Conservation (phyloP, 2,797 vertebrate genomes). For the Diglossa cyanea region DNA sequence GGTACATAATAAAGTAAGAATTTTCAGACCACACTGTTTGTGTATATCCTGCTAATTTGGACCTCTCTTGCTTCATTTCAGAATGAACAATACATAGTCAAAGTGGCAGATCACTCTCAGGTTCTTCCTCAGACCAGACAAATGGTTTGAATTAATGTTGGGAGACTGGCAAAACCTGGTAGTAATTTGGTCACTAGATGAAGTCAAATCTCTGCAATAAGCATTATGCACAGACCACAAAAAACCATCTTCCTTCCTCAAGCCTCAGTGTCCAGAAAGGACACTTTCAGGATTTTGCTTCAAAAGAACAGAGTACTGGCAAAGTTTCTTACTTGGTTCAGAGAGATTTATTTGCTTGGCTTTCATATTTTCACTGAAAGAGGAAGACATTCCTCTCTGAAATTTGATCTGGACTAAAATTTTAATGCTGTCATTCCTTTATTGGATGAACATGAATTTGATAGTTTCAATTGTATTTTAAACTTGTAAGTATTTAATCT, state of each 20-base stretch:
- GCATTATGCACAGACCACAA: not conserved
- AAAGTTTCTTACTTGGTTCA: not conserved
- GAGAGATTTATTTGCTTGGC: not conserved
- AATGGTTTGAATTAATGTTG: not conserved
- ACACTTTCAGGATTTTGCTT: not conserved
- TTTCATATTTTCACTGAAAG: not conserved
- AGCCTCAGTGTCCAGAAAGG: not conserved
- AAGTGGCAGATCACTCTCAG: not conserved
- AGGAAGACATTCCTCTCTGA: not conserved
- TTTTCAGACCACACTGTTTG: not conserved
- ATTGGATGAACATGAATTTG: not conserved
- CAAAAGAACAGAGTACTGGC: not conserved
- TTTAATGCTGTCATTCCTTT: not conserved
- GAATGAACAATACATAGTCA: not conserved
- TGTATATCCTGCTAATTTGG: not conserved
- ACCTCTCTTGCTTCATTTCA: not conserved
- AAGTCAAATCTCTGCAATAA: not conserved
- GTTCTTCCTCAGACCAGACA: not conserved
- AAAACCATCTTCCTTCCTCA: not conserved
- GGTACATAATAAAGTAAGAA: not conserved
- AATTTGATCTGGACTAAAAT: not conserved
- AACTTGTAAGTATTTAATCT: not conserved
- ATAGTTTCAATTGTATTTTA: not conserved
- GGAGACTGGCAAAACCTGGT: not conserved
- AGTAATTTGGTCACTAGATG: not conserved